These are phyloP conservation scores for Climacteris rufus DNA, from an alignment of 2,113 vertebrate genomes.

Conservation along the genomic window DNA sequence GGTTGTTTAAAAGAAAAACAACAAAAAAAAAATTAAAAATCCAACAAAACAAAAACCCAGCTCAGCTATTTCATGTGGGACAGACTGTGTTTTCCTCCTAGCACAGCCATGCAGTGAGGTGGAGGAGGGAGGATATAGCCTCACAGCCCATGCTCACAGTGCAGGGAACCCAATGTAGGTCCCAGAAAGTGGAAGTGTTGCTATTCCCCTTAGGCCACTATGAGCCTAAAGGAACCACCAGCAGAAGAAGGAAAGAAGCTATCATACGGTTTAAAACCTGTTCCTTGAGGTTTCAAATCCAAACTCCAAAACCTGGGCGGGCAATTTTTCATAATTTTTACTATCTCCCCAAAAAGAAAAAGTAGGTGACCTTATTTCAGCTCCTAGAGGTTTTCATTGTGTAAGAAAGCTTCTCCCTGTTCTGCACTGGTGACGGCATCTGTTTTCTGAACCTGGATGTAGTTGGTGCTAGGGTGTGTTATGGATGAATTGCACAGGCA, in stretches of 20 bases:
- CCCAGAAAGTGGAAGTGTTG: not conserved
- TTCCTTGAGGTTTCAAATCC: not conserved
- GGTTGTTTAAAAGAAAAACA: not conserved
- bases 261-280: not conserved
- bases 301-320: not conserved
- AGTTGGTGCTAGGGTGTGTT: not conserved
- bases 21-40: not conserved
- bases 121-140: not conserved
- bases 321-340: not conserved
- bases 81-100: not conserved
- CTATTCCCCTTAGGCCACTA: not conserved
- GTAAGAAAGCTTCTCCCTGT: not conserved
- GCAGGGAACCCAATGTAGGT: not conserved
- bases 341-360: not conserved
- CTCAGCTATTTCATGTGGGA: not conserved
- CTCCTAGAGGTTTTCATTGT: not conserved
- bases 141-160: not conserved
- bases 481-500: not conserved
- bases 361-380: conserved; percentile 3
- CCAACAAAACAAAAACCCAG: not conserved
- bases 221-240: not conserved
- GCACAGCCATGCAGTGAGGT: not conserved
- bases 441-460: conserved; percentile 11
- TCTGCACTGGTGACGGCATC: not conserved
- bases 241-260: not conserved